Evolutionary conservation across 2,113 vertebrate genomes (phyloP).

Genomic region (Catagonus wagneri): DNA sequence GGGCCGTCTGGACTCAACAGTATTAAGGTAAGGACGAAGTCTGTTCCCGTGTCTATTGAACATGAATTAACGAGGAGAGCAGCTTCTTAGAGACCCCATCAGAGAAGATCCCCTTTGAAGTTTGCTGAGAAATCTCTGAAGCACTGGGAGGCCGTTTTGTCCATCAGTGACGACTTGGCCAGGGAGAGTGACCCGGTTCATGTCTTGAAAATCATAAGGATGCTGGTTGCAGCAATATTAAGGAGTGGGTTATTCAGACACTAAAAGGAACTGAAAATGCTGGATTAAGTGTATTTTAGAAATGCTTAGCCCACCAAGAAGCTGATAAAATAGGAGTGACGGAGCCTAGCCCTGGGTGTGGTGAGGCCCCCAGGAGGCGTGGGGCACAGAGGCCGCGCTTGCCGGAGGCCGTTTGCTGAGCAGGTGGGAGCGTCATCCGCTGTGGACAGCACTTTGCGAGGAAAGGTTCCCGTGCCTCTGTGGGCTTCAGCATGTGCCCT

Average conservation of each 20-base stretch:
- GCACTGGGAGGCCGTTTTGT: background rate
- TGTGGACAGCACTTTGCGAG: background rate
- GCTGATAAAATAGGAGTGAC: background rate
- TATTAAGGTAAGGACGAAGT: slow-evolving; percentile 92
- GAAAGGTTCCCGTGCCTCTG: background rate
- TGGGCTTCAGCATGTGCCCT: background rate
- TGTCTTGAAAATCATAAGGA: background rate
- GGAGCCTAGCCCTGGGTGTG: background rate
- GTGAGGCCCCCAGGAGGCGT: background rate
- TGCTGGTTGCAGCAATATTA: background rate
- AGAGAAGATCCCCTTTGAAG: background rate
- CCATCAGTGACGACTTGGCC: background rate
- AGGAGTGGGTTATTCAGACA: background rate
- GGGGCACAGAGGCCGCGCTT: background rate
- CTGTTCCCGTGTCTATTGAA: background rate
- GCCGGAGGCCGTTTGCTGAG: rapidly evolving
- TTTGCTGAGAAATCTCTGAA: background rate
- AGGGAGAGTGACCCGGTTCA: background rate
- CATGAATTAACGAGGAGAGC: background rate
- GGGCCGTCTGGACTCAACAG: slow-evolving; percentile 97
- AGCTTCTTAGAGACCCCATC: background rate
- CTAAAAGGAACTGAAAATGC: background rate
- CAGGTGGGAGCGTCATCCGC: background rate
- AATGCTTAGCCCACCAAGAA: no score
- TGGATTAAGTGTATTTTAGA: background rate